Evolutionary conservation across 2,888 invertebrate species (phyloP), one percentile per base, ranked within the genome.

Genomic region (Conchocele bisecta): DNA sequence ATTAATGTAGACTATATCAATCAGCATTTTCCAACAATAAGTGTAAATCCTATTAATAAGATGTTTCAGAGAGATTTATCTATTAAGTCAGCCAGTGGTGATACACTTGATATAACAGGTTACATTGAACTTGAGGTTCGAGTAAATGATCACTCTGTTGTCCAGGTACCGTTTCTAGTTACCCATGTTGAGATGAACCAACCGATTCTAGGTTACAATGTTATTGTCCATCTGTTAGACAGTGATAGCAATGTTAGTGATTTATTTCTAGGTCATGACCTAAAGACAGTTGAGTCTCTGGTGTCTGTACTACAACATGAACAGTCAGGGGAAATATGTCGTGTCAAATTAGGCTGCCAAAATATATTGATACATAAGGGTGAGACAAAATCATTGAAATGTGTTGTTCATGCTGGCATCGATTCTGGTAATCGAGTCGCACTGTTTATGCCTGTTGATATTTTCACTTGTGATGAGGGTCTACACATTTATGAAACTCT

Each of bases 21-120:
- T 13, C 11, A 26, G 28, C 26, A 42, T 26, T n/a, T 37, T 28
- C 37, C 56, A 26, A 13, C 13, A 2, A 20, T 11, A 42, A n/a
- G 17, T 22, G 31, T 63, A 11, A 46, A 26, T 31, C 26, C 35
- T 2, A 22, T 69, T 0, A 13, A 31, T 13, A 46, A 41, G 22
- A 20, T 69, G 3, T 69, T 68, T 50, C 24, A 61, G 13, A n/a
- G 35, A 26, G 44, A 54, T 17, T 28, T 61, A 1, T 15, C 35
- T 28, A 39, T 68, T 9, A 48, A 35, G 26, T 44, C 59, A 9
- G 67, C 51, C 13, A 61, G 51, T 61, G 69, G 69, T 13, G 56
- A 56, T 7, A 17, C 3, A 3, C n/a, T 58, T 29, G 29, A 50
- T 17, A 46, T 41, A 20, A n/a, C 24, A 11, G 64, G 64, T 3